phyloP scores from a whole-genome alignment of 2,888 invertebrate species.

The Cheilosia urbana region DNA sequence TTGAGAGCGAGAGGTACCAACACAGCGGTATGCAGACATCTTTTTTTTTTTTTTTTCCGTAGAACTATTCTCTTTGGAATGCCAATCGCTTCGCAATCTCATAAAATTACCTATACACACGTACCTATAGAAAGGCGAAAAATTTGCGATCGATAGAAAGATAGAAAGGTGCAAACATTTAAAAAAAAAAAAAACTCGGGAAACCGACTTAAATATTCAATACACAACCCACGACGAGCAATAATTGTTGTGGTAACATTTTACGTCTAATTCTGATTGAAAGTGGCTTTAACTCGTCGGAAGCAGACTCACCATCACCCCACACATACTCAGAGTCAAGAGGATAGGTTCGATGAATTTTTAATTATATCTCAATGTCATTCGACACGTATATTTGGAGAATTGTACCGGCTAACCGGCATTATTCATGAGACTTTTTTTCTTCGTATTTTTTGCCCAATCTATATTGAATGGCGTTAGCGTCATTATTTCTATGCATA shows the following conservation, averaged over 20 bases:
- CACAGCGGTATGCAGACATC: slow-evolving; percentile 24
- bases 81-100: slow-evolving; percentile 12
- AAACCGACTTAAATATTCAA: slow-evolving; percentile 35
- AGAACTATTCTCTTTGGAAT: slow-evolving; percentile 31
- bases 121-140: slow-evolving; percentile 1
- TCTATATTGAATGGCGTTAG: neutral
- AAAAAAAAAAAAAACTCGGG: neutral
- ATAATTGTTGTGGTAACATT: slow-evolving; percentile 21
- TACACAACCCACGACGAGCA: slow-evolving; percentile 9
- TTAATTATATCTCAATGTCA: slow-evolving; percentile 64
- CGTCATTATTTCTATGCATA: neutral
- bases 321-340: neutral
- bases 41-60: neutral
- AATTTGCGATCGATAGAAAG: slow-evolving; percentile 33
- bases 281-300: neutral
- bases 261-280: slow-evolving; percentile 43
- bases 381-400: slow-evolving; percentile 22
- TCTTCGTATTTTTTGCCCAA: neutral
- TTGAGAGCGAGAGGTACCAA: slow-evolving; percentile 3
- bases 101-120: slow-evolving; percentile 25
- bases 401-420: slow-evolving; percentile 8
- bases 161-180: slow-evolving; percentile 26
- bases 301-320: neutral
- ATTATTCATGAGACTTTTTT: neutral
- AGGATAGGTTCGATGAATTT: slow-evolving; percentile 55